Conservation (phyloP, 2,113 vertebrate genomes). For the Hoplias malabaricus region DNA sequence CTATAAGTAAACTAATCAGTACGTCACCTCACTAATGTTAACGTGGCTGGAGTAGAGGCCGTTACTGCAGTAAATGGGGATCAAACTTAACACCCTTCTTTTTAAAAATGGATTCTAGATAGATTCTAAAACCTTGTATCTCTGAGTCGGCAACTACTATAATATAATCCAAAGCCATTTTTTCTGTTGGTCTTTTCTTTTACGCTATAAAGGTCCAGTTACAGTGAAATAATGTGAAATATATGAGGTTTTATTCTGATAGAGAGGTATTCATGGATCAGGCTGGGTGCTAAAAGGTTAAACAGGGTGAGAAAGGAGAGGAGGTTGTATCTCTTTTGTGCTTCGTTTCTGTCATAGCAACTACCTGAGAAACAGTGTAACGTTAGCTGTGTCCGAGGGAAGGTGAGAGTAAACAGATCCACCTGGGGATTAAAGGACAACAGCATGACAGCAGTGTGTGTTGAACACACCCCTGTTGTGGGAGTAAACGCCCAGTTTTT, state of each 20-base stretch:
- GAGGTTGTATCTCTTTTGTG: not conserved
- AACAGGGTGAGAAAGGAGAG: not conserved
- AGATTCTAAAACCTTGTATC: no score
- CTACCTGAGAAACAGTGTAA: not conserved
- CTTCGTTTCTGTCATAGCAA: conserved; percentile 16
- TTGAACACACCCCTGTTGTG: conserved; percentile 66
- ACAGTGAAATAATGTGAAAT: no score
- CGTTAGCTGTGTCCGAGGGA: not conserved
- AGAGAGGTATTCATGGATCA: no score
- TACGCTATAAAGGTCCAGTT: no score
- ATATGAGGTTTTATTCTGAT: no score
- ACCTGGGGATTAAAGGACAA: conserved; percentile 53
- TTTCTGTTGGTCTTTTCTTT: no score
- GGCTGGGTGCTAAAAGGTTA: not conserved
- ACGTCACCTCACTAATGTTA: no score
- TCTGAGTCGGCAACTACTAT: no score
- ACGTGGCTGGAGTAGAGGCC: no score
- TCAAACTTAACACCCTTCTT: not conserved
- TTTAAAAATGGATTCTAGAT: not conserved
- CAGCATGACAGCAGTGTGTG: conserved; percentile 50
- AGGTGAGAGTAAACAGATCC: conserved; percentile 40
- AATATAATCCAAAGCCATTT: no score
- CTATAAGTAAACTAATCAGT: no score
- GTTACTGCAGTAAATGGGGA: no score
- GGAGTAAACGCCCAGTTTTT: conserved; percentile 60